Conservation (phyloP, 2,888 invertebrate species). For the Philereme transversata region DNA sequence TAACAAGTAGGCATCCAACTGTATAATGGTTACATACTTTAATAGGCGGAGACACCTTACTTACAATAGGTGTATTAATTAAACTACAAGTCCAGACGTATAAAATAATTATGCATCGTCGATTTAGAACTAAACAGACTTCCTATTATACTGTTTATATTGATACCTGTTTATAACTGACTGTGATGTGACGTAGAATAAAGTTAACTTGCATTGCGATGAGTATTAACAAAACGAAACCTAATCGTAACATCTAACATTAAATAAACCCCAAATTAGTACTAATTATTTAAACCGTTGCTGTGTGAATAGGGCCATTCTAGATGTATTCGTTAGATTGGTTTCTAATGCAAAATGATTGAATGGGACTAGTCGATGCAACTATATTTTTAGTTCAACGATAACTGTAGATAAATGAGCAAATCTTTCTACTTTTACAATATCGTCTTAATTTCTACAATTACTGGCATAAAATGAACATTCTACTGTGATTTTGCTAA, state of each 20-base stretch:
- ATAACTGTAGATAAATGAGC: not conserved
- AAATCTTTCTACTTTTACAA: not conserved
- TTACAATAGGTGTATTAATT: constrained; percentile 79
- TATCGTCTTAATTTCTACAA: not conserved
- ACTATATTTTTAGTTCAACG: not conserved
- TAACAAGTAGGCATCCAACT: constrained; percentile 79
- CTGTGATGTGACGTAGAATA: constrained; percentile 74
- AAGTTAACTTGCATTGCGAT: constrained; percentile 59
- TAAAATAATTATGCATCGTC: constrained; percentile 79
- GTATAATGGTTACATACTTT: constrained; percentile 79
- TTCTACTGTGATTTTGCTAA: constrained; percentile 6
- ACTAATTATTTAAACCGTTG: constrained; percentile 12
- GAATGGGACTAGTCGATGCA: too few species aligned
- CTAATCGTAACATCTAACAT: constrained; percentile 40
- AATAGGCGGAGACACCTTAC: constrained; percentile 83
- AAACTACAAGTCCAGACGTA: constrained; percentile 81
- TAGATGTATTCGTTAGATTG: not conserved
- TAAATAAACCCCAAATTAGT: constrained; percentile 37
- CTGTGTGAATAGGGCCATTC: not conserved
- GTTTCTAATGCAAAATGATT: not conserved
- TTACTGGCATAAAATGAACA: not conserved
- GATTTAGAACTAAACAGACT: constrained; percentile 74
- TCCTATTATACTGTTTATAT: constrained; percentile 59
- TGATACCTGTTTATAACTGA: constrained; percentile 54
- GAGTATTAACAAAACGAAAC: constrained; percentile 66